These are phyloP conservation scores for Calameuta pallipes DNA, from an alignment of 2,888 invertebrate genomes.

Conservation along the genomic window DNA sequence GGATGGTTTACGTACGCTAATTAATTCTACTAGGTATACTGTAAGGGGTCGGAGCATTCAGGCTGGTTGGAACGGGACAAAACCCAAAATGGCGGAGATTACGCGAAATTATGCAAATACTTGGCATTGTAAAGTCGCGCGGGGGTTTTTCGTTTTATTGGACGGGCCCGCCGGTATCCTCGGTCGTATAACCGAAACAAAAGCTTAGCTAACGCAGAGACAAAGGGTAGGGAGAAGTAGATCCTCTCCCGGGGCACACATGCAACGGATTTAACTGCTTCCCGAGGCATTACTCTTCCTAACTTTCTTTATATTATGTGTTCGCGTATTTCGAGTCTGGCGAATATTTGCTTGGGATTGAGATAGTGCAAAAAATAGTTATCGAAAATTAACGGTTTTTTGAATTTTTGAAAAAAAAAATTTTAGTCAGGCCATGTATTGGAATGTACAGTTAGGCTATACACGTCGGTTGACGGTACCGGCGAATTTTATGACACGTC, in stretches of 20 bases:
- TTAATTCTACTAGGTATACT: neutral
- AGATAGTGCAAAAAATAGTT: too few species aligned
- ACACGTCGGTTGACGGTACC: neutral
- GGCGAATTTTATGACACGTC: conserved; percentile 53
- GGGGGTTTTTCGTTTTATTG: conserved; percentile 64
- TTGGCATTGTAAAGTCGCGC: conserved; percentile 58
- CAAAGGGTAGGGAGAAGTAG: conserved; percentile 53
- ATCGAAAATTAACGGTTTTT: neutral
- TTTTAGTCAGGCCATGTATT: accelerated
- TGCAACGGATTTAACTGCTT: conserved; percentile 65
- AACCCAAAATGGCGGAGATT: conserved; percentile 63
- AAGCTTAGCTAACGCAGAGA: conserved; percentile 63
- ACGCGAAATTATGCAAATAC: conserved; percentile 65
- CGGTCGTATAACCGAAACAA: conserved; percentile 65
- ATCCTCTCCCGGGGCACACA: conserved; percentile 59
- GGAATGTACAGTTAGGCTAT: neutral
- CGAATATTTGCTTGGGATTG: neutral
- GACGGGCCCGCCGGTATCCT: conserved; percentile 52
- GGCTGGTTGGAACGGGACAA: conserved; percentile 24
- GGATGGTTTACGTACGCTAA: neutral
- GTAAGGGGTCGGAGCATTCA: neutral
- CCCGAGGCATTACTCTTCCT: conserved; percentile 61
- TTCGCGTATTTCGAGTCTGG: neutral
- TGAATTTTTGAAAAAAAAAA: neutral
- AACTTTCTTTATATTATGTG: neutral